These are phyloP conservation scores for Micoletzkya japonica DNA, from an alignment of 2,888 invertebrate species.

Conservation along the genomic window DNA sequence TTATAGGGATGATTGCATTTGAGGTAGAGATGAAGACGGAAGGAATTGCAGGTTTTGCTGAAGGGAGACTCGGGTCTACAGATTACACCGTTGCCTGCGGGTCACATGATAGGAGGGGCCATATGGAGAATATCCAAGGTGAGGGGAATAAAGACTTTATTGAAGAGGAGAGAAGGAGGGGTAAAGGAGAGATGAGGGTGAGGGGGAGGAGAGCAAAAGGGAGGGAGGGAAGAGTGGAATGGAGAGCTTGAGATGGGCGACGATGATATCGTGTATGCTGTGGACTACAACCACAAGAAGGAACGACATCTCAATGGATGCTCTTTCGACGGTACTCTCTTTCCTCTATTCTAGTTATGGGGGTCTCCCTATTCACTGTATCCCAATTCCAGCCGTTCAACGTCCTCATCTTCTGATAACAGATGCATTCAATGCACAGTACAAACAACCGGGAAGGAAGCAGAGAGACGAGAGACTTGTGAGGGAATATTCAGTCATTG, in stretches of 20 bases:
- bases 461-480: constrained; percentile 92
- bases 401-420: constrained; percentile 91
- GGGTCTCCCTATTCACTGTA: neutral
- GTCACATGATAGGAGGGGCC: constrained; percentile 97
- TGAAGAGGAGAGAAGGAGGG: neutral
- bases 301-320: constrained; percentile 73
- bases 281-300: constrained; percentile 98
- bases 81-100: constrained; percentile 87
- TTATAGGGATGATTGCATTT: too few species aligned
- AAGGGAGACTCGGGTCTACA: constrained; percentile 89
- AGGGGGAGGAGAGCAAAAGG: neutral
- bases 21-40: too few species aligned
- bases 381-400: too few species aligned
- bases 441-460: constrained; percentile 78
- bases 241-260: constrained; percentile 68
- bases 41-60: constrained; percentile 54
- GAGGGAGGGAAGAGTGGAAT: neutral
- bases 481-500: neutral
- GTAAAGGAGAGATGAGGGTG: constrained; percentile 77
- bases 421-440: constrained; percentile 91
- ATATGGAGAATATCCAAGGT: constrained; percentile 98
- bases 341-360: neutral
- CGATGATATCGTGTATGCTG: constrained; percentile 78
- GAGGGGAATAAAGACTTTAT: constrained; percentile 69
- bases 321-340: constrained; percentile 50